These are phyloP conservation scores for Pristis pectinata DNA, from an alignment of 2,797 vertebrate species.

Conservation along the genomic window DNA sequence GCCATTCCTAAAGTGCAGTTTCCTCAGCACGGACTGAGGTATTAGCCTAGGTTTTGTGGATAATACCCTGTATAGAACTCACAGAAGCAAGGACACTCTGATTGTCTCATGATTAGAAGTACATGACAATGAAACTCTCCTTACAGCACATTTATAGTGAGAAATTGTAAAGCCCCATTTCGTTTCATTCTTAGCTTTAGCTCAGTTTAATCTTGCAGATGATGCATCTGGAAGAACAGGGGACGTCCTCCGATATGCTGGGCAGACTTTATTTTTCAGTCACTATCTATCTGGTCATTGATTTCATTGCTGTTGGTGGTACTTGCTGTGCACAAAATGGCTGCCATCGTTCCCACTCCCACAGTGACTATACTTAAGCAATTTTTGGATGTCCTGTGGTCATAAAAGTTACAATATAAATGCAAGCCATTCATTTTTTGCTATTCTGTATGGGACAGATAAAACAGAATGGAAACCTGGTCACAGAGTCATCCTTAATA, in stretches of 20 bases:
- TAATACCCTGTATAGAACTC: not conserved
- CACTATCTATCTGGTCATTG: not conserved
- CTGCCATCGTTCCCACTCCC: not conserved
- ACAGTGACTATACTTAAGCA: not conserved
- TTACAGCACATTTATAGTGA: not conserved
- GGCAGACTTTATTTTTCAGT: not conserved
- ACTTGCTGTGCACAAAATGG: not conserved
- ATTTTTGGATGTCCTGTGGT: not conserved
- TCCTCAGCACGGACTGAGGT: not conserved
- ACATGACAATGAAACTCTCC: not conserved
- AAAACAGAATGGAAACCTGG: not conserved
- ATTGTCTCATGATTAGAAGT: not conserved
- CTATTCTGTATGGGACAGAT: not conserved
- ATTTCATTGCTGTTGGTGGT: not conserved
- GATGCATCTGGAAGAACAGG: not conserved
- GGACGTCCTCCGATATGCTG: not conserved
- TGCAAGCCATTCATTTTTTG: not conserved
- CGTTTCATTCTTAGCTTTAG: not conserved
- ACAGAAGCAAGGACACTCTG: not conserved
- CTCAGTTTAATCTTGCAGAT: not conserved
- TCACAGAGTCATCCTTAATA: not conserved
- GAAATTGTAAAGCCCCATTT: not conserved
- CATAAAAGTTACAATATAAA: not conserved
- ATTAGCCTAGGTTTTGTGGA: not conserved
- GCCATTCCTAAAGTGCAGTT: not conserved